Conservation (phyloP, 2,797 vertebrate genomes). For the Parotocinclus haroldoi region DNA sequence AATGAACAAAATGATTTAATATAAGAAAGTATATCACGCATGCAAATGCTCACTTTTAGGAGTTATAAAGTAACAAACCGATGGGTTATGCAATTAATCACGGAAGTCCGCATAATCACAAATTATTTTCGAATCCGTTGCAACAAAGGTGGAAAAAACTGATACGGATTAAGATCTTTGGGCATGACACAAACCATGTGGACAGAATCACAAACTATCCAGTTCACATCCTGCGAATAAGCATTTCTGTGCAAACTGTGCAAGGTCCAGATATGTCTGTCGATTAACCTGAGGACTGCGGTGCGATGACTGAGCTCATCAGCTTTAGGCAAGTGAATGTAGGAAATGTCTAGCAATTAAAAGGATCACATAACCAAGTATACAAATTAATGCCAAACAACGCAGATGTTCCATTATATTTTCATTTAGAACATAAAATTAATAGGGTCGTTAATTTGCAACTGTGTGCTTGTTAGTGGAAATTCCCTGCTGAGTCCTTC, state of each 20-base stretch:
- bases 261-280: slow-evolving; percentile 27
- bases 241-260: slow-evolving; percentile 44
- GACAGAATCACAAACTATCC: slow-evolving; percentile 14
- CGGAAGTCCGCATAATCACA: slow-evolving; percentile 5
- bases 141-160: background rate
- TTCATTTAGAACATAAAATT: slow-evolving; percentile 12
- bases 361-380: slow-evolving; percentile 1
- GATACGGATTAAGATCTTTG: slow-evolving; percentile 19
- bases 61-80: slow-evolving; percentile 15
- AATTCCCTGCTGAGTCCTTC: slow-evolving; percentile 10
- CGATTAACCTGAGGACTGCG: slow-evolving; percentile 28
- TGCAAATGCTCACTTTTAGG: slow-evolving; percentile 20
- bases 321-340: background rate
- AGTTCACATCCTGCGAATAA: slow-evolving; percentile 24
- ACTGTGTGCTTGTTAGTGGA: slow-evolving; percentile 21
- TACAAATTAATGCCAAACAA: background rate
- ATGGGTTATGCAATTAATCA: slow-evolving; percentile 9
- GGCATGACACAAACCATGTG: slow-evolving; percentile 21
- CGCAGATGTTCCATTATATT: background rate
- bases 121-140: background rate
- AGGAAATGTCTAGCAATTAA: background rate
- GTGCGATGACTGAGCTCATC: background rate
- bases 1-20: background rate
- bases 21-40: slow-evolving; percentile 8
- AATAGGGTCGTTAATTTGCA: slow-evolving; percentile 17